Evolutionary conservation across 2,797 vertebrate species (phyloP), one percentile per base, ranked within the genome.

Genomic region (Xenops minutus): DNA sequence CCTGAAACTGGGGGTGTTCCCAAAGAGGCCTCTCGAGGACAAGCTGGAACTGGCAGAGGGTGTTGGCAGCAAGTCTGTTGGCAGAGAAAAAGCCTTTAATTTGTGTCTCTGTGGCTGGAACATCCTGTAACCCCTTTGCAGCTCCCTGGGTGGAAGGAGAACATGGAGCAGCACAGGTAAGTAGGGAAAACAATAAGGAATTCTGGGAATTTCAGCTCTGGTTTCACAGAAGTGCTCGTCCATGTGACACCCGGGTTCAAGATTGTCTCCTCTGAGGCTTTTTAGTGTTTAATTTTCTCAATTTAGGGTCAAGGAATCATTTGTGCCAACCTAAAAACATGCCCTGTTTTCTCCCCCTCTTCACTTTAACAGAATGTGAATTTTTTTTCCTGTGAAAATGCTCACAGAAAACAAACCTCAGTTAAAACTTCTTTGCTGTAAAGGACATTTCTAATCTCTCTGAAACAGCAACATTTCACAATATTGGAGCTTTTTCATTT

Each of bases 1-100:
- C 12, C 6, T 4, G 44, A 12, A 44, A 21, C 0, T 2, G 15
- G 20, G n/a, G 48, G 3, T 12, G 5, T 51, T 37, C 56, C 66
- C 54, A 30, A 34, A 41, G 34, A 43, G 34, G 62, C 37, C 44
- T 22, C 6, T 3, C 14, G 24, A 68, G 77, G 83, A 59, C 29
- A 21, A 23, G 63, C 32, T 12, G 19, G 64, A 5, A 6, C 52
- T 43, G 82, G 76, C 64, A 29, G 23, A 36, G 54, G 9, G 2
- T 2, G 32, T 49, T 66, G 72, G 72, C 52, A 21, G 14, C 0
- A 39, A 54, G 49, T 22, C 20, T 32, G 20, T 6, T 43, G 10
- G 58, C 48, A 32, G 59, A 34, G 39, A 18, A 78, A 78, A 56
- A 46, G 23, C 44, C 3, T 51, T 58, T 32, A 1, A 48, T 54